These are phyloP conservation scores for Ivindomyrus marchei DNA, from an alignment of 2,113 vertebrate species.

Conservation along the genomic window DNA sequence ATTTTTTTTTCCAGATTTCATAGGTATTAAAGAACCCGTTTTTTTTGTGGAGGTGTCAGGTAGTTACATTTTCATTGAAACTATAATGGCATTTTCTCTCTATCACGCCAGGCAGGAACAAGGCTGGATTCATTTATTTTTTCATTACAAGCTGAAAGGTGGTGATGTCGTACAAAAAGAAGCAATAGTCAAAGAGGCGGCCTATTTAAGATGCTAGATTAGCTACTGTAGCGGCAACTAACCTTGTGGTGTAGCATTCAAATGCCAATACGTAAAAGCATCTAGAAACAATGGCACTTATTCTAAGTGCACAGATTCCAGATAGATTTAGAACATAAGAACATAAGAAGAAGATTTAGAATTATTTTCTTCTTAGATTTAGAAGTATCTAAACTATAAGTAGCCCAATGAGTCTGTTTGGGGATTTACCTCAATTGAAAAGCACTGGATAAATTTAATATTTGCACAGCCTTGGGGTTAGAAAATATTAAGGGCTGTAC, in stretches of 20 bases:
- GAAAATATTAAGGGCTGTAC: not conserved
- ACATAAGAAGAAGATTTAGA: too few relatives aligned
- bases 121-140: not conserved
- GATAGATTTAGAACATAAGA: not conserved
- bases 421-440: not conserved
- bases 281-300: not conserved
- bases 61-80: not conserved
- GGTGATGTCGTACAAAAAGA: not conserved
- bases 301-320: not conserved
- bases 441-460: not conserved
- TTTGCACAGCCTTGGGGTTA: not conserved
- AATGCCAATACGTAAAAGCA: not conserved
- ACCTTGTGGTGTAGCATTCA: not conserved
- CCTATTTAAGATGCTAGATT: not conserved
- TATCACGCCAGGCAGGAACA: not conserved
- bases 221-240: not conserved
- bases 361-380: not conserved
- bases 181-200: not conserved
- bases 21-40: not conserved
- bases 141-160: not conserved
- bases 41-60: not conserved
- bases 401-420: not conserved
- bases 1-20: not conserved
- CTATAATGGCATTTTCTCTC: slow-evolving; percentile 2
- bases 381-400: not conserved